These are phyloP conservation scores for Borostomias antarcticus DNA, from an alignment of 2,797 vertebrate species.

Conservation along the genomic window DNA sequence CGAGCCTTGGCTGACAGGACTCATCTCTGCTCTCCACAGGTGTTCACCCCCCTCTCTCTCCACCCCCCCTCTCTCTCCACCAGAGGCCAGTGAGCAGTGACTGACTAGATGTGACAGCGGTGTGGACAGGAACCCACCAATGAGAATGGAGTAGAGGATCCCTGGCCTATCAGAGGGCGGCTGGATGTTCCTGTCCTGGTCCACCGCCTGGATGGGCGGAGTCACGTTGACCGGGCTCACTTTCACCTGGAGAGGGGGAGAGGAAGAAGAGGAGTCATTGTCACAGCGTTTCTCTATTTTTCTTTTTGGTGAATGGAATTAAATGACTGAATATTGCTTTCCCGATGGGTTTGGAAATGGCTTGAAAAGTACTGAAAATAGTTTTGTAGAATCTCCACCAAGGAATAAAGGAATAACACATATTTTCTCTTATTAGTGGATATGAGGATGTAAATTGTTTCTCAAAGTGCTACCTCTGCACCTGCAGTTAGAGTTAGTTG, in stretches of 20 bases:
- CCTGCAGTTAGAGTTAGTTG: no score
- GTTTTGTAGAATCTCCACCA: no score
- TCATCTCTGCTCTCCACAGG: constrained; percentile 62
- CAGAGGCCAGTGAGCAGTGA: neutral
- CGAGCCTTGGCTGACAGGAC: constrained; percentile 36
- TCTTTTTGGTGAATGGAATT: no score
- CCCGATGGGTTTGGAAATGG: no score
- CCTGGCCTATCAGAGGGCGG: constrained; percentile 90
- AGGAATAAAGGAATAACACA: no score
- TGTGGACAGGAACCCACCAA: constrained; percentile 81
- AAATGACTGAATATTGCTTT: no score
- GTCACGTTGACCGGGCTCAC: constrained; percentile 93
- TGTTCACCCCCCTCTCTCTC: constrained; percentile 5
- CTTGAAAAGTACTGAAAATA: no score
- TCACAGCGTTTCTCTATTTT: neutral
- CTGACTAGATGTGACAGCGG: neutral
- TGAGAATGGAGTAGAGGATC: constrained; percentile 92
- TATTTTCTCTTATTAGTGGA: no score
- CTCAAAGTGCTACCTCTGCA: no score
- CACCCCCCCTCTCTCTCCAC: neutral
- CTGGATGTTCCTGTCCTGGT: constrained; percentile 94
- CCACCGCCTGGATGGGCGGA: constrained; percentile 91
- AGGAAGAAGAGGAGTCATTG: neutral
- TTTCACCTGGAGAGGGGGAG: constrained; percentile 73
- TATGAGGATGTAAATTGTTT: no score